Evolutionary conservation across 2,797 vertebrate species (phyloP).

Genomic region (Sorex maritimensis): DNA sequence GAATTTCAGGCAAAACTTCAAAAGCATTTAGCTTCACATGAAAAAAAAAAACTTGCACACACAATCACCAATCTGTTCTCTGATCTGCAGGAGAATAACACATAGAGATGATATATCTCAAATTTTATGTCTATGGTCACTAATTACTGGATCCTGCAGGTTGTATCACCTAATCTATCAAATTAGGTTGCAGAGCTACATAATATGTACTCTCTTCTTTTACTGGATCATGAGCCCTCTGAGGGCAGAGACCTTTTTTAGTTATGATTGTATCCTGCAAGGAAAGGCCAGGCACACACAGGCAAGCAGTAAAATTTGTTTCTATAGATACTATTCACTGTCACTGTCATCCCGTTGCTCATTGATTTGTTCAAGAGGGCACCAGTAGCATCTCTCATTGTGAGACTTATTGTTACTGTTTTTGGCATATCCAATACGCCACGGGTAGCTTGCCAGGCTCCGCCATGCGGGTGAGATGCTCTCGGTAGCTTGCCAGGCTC

Average conservation of each 20-base stretch:
- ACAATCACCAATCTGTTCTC: slow-evolving; percentile 63
- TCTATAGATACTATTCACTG: not conserved
- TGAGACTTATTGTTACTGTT: no score
- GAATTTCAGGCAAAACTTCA: slow-evolving; percentile 78
- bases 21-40: slow-evolving; percentile 65
- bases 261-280: not conserved
- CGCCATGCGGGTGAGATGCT: no score
- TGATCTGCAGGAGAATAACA: slow-evolving; percentile 44
- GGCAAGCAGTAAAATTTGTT: not conserved
- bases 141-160: not conserved
- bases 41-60: slow-evolving; percentile 8
- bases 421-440: no score
- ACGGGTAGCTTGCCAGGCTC: no score
- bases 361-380: no score
- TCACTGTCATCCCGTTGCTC: no score
- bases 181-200: not conserved
- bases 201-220: slow-evolving; percentile 19
- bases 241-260: not conserved
- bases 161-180: slow-evolving; percentile 5
- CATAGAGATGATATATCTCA: slow-evolving; percentile 23
- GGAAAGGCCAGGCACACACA: not conserved
- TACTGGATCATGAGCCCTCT: not conserved
- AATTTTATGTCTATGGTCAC: slow-evolving; percentile 16
- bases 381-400: no score
- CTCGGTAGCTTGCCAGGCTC: no score